Evolutionary conservation across 2,113 vertebrate species (phyloP), one percentile per base, ranked within the genome.

Genomic region (Macrotus californicus): DNA sequence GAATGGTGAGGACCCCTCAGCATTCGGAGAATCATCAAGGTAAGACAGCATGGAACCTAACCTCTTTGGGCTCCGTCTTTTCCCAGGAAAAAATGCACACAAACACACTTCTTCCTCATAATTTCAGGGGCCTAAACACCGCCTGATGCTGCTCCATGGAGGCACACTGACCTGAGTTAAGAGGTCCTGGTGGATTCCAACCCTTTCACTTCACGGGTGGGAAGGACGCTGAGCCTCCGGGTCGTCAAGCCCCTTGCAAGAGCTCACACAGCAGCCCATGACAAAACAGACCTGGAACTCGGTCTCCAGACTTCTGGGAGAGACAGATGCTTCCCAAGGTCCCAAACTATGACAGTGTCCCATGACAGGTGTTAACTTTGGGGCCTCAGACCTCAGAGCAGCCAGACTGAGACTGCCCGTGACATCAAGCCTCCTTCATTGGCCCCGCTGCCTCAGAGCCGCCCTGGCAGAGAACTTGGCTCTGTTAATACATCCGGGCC

Each of bases 351-450:
- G 22, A 7, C 54, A 43, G 34, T 2, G 1, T 19, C 31, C 66
- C 41, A 18, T 0, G 5, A 6, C 31, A 41, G 79, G 66, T 24
- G n/a, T 7, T 11, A 64, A 61, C n/a, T 6, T 2, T 4, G 22
- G 26, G 52, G 16, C 43, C 36, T 87, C 15, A 0, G 26, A 11
- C 34, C 34, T 79, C 66, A 18, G 0, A 0, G n/a, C 15, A 15
- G 56, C 39, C 6, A 5, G 16, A 22, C 14, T 4, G 54, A 77
- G 52, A 13, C 10, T n/a, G 36, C 31, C 59, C 14, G 16, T 3
- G 54, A 67, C 7, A 2, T 8, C 4, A 18, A 21, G 61, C 59
- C 70, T 22, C 1, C 7, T 13, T 4, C 31, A 19, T 24, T 34
- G 19, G 69, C 31, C 88, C 24, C 29, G 36, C 0, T 3, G 34